Percentiles rank a stretch among this genome's conserved stretches.
Conservation (phyloP, 2,888 invertebrate genomes). For the Venusia cambrica region DNA sequence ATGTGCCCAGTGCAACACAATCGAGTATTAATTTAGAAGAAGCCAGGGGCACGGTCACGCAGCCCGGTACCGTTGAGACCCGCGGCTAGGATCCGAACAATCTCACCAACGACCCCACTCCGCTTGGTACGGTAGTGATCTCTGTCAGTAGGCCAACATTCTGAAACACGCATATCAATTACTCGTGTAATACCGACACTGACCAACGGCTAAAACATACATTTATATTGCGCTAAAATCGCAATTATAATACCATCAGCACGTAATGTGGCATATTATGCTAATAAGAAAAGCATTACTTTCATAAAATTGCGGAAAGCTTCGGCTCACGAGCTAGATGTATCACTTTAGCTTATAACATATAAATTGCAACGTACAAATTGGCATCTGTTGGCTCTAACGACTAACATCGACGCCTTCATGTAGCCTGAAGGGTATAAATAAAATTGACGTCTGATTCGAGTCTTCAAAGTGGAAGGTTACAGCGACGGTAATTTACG, state of each 20-base stretch:
- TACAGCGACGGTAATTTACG: slow-evolving; percentile 21
- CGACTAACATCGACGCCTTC: slow-evolving; percentile 41
- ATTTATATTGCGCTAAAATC: slow-evolving; percentile 32
- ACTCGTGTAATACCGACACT: slow-evolving; percentile 12
- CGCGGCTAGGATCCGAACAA: slow-evolving; percentile 55
- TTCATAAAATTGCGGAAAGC: slow-evolving; percentile 38
- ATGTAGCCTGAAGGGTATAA: slow-evolving; percentile 38
- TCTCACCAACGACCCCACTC: slow-evolving; percentile 54
- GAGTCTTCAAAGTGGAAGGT: slow-evolving; percentile 34
- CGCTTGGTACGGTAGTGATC: slow-evolving; percentile 54
- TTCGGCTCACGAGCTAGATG: slow-evolving; percentile 31
- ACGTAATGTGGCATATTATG: slow-evolving; percentile 37
- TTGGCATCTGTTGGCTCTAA: slow-evolving; percentile 42
- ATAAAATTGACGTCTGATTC: slow-evolving; percentile 42
- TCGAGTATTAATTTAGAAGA: slow-evolving; percentile 65
- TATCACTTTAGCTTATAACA: slow-evolving; percentile 36
- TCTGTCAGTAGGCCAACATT: slow-evolving; percentile 44
- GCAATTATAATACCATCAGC: slow-evolving; percentile 42
- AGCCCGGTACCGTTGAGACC: slow-evolving; percentile 58
- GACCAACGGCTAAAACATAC: too few species aligned
- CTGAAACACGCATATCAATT: slow-evolving; percentile 26
- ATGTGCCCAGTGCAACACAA: slow-evolving; percentile 56
- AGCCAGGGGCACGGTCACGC: slow-evolving; percentile 67
- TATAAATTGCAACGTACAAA: slow-evolving; percentile 41
- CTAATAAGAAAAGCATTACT: slow-evolving; percentile 36